Evolutionary conservation across 2,113 vertebrate species (phyloP).

Genomic region (Menura novaehollandiae): DNA sequence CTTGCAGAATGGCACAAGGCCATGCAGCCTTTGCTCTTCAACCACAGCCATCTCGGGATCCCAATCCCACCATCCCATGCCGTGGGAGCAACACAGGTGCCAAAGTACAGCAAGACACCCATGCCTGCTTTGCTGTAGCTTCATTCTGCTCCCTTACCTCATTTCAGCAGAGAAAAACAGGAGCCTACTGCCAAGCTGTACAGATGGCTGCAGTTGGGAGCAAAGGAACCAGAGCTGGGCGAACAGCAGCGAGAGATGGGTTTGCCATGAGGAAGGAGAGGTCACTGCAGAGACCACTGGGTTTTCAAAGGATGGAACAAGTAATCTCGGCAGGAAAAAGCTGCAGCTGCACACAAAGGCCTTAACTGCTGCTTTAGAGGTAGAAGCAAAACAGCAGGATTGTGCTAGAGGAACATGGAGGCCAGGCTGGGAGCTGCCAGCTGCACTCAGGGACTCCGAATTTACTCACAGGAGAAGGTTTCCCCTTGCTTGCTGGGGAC

Average conservation of each 20-base stretch:
- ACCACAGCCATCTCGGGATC: fast-evolving
- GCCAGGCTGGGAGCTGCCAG: not conserved
- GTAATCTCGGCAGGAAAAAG: not conserved
- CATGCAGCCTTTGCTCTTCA: not conserved
- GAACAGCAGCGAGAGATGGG: not conserved
- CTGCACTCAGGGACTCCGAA: not conserved
- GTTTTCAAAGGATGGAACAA: not conserved
- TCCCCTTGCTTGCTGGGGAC: not conserved
- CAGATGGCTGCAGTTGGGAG: not conserved
- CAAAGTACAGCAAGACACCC: fast-evolving
- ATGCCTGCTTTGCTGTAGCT: not conserved
- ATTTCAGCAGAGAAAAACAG: not conserved
- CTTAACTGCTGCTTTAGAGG: not conserved
- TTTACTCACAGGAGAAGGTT: not conserved
- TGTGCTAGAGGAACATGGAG: not conserved
- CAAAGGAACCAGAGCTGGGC: not conserved
- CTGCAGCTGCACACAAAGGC: not conserved
- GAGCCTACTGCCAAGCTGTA: not conserved
- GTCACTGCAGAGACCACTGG: fast-evolving
- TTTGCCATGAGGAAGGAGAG: not conserved
- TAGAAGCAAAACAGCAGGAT: not conserved
- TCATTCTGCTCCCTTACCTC: not conserved
- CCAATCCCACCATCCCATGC: too few relatives aligned
- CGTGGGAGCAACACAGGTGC: fast-evolving
- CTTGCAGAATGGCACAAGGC: not conserved